A percentile compares a stretch with the other conserved stretches of the same genome.
Conservation (phyloP, 2,888 invertebrate genomes). For the Epirrhoe alternata region DNA sequence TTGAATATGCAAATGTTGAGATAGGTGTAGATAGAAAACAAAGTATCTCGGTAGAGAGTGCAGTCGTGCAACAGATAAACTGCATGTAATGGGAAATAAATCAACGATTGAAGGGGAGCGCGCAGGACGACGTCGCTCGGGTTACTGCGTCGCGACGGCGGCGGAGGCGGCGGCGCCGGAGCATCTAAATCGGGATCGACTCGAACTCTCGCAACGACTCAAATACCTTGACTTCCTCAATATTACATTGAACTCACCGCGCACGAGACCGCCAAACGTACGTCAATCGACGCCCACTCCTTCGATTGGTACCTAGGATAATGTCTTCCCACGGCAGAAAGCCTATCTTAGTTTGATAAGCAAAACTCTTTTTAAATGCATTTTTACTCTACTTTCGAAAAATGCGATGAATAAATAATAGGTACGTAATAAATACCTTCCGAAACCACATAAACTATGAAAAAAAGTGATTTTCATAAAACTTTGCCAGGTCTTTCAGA, state of each 20-base stretch:
- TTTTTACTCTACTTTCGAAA: conserved; percentile 7
- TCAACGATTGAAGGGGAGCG: conserved; percentile 70
- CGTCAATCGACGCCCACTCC: conserved; percentile 81
- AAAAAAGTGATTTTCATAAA: conserved; percentile 4
- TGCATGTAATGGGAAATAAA: conserved; percentile 50
- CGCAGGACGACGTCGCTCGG: conserved; percentile 79
- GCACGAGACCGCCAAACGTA: conserved; percentile 78
- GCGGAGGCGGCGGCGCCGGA: conserved; percentile 80
- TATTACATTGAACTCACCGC: conserved; percentile 84
- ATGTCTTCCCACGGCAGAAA: conserved; percentile 54
- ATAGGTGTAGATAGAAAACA: conserved; percentile 32
- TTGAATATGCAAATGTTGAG: conserved; percentile 36
- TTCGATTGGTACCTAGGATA: conserved; percentile 55
- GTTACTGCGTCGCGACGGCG: conserved; percentile 81
- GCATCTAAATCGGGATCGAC: conserved; percentile 85
- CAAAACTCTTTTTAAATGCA: conserved; percentile 25
- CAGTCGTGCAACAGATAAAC: conserved; percentile 60
- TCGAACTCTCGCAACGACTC: conserved; percentile 82
- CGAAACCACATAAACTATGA: background rate
- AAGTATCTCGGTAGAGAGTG: conserved; percentile 48
- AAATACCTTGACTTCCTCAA: conserved; percentile 86
- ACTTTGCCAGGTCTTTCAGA: conserved; percentile 33
- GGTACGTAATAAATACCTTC: too few species aligned
- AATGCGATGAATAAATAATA: background rate
- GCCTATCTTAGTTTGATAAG: conserved; percentile 35